These are phyloP conservation scores for Isichthys henryi DNA, from an alignment of 2,113 vertebrate genomes.

Conservation along the genomic window DNA sequence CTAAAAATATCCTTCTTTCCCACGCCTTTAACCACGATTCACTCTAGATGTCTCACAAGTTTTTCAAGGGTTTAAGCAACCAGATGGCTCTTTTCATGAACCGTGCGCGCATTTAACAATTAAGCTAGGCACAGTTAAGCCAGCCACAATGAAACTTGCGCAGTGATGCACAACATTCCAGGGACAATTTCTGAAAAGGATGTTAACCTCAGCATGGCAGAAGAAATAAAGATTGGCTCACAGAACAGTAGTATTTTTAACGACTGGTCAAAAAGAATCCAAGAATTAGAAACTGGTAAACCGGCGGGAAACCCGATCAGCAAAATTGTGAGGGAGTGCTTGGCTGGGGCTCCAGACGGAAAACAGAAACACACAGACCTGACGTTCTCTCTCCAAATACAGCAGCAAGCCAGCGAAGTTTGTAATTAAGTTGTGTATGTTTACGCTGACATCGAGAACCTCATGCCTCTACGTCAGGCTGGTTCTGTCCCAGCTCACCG, in stretches of 20 bases:
- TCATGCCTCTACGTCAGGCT: background rate
- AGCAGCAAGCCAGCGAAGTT: background rate
- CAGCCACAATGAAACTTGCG: background rate
- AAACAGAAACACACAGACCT: background rate
- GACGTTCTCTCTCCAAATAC: background rate
- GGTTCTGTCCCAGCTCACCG: background rate
- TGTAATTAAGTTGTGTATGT: constrained; percentile 6
- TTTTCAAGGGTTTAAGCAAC: background rate
- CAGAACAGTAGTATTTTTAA: background rate
- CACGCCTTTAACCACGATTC: background rate
- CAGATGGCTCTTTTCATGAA: background rate
- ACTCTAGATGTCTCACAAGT: background rate
- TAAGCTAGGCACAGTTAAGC: background rate
- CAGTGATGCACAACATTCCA: background rate
- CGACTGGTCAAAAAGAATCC: background rate
- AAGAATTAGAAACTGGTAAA: background rate
- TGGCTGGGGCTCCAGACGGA: background rate
- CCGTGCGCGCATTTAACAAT: background rate
- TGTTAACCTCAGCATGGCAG: background rate
- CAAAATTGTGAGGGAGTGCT: background rate
- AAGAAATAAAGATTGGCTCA: background rate
- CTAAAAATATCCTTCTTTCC: background rate
- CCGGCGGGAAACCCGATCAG: background rate
- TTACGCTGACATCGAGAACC: background rate
- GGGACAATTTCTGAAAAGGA: background rate